Evolutionary conservation across 1,140 invertebrate genomes (phyloP).

Genomic region (Asbolus verrucosus): DNA sequence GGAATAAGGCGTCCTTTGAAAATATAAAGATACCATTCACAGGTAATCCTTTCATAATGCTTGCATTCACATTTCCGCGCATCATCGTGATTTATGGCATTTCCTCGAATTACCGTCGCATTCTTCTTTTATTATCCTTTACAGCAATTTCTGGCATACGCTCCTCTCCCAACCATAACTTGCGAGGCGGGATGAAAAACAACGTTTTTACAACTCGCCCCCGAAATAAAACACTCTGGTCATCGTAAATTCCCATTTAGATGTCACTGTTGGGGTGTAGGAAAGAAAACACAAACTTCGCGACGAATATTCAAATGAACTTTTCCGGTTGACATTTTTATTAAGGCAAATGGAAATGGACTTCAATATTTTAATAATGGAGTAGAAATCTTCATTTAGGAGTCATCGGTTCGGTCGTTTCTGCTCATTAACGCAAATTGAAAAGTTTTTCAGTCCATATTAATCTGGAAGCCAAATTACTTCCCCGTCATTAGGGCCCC

Average conservation of each 20-base stretch:
- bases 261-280: too few relatives aligned
- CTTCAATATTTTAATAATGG: slow-evolving; percentile 44
- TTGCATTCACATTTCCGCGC: slow-evolving; percentile 22
- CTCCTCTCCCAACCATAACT: too few relatives aligned
- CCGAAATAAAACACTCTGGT: too few relatives aligned
- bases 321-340: slow-evolving; percentile 36
- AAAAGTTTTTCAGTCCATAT: slow-evolving; percentile 57
- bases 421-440: slow-evolving; percentile 57
- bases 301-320: slow-evolving; percentile 22
- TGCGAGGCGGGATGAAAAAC: too few relatives aligned
- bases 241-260: not conserved
- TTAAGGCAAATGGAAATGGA: slow-evolving; percentile 42
- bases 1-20: too few relatives aligned
- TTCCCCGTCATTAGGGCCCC: slow-evolving; percentile 56
- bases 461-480: slow-evolving; percentile 57
- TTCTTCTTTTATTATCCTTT: too few relatives aligned
- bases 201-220: not conserved
- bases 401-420: slow-evolving; percentile 47
- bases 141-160: too few relatives aligned
- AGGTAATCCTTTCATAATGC: slow-evolving; percentile 31
- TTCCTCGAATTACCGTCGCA: not conserved
- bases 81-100: slow-evolving; percentile 29
- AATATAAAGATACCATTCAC: slow-evolving; percentile 9
- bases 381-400: slow-evolving; percentile 50
- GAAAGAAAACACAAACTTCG: too few relatives aligned